phyloP scores from a whole-genome alignment of 2,888 invertebrate species.

The Macropis europaea region DNA sequence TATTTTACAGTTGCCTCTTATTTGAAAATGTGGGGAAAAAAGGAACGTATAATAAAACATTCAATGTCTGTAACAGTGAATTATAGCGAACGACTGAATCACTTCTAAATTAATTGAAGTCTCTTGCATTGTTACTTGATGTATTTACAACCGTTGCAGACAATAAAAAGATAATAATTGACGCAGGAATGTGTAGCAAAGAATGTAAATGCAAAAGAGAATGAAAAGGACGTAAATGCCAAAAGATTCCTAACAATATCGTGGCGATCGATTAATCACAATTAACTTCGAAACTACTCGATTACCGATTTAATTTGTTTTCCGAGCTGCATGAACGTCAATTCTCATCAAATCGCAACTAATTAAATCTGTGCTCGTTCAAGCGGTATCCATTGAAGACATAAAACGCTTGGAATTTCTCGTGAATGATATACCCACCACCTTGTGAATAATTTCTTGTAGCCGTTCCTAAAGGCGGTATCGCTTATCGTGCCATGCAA shows the following conservation, averaged over 20 bases:
- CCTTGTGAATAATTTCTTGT: conserved; percentile 71
- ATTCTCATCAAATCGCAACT: background rate
- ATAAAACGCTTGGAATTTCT: background rate
- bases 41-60: too few relatives aligned
- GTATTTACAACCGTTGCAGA: background rate
- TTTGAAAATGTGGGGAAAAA: too few relatives aligned
- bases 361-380: background rate
- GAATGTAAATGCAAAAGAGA: background rate
- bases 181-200: background rate
- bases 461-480: conserved; percentile 69
- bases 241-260: background rate
- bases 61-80: too few relatives aligned
- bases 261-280: background rate
- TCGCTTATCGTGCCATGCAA: conserved; percentile 71
- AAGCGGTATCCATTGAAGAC: background rate
- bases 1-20: too few relatives aligned
- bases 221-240: background rate
- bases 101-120: too few relatives aligned
- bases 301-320: conserved; percentile 13
- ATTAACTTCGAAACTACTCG: background rate
- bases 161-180: background rate
- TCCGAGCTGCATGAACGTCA: background rate
- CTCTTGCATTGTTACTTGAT: background rate
- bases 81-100: too few relatives aligned
- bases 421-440: conserved; percentile 71